A percentile compares a stretch with the other conserved stretches of the same genome.
phyloP scores from a whole-genome alignment of 1,140 invertebrate species.

The Eumaeus atala region DNA sequence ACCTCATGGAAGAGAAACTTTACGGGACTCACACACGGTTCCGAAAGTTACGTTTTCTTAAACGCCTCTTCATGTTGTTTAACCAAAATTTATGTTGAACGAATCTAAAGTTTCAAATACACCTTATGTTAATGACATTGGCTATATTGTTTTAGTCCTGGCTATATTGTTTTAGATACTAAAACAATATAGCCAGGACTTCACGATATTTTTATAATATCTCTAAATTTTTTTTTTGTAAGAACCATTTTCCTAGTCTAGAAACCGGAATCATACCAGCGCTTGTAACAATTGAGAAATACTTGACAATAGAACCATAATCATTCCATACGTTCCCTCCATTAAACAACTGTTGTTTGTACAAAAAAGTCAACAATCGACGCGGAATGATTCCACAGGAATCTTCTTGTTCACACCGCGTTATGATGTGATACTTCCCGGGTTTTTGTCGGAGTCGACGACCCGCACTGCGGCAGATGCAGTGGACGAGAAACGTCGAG shows the following conservation, averaged over 20 bases:
- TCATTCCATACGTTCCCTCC: not conserved
- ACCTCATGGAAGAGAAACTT: too few relatives aligned
- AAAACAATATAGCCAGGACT: not conserved
- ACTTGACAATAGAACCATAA: too few relatives aligned
- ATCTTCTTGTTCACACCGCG: not conserved
- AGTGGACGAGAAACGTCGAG: not conserved
- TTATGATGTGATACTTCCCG: not conserved
- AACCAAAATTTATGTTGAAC: not conserved
- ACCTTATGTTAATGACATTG: not conserved
- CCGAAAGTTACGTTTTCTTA: too few relatives aligned
- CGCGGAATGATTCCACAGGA: constrained; percentile 1
- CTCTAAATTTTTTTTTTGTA: too few relatives aligned
- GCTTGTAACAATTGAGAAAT: not conserved
- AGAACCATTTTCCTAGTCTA: not conserved
- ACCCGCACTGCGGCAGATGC: not conserved
- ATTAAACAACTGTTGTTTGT: not conserved
- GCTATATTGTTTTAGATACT: not conserved
- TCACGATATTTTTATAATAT: not conserved
- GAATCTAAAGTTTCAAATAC: not conserved
- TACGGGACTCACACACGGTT: too few relatives aligned
- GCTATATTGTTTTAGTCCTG: not conserved
- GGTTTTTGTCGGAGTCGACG: not conserved
- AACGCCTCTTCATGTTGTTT: too few relatives aligned
- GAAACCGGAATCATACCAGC: not conserved
- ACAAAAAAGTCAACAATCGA: constrained; percentile 4